Evolutionary conservation across 1,140 invertebrate species (phyloP).

Genomic region (Zaprionus taronus): DNA sequence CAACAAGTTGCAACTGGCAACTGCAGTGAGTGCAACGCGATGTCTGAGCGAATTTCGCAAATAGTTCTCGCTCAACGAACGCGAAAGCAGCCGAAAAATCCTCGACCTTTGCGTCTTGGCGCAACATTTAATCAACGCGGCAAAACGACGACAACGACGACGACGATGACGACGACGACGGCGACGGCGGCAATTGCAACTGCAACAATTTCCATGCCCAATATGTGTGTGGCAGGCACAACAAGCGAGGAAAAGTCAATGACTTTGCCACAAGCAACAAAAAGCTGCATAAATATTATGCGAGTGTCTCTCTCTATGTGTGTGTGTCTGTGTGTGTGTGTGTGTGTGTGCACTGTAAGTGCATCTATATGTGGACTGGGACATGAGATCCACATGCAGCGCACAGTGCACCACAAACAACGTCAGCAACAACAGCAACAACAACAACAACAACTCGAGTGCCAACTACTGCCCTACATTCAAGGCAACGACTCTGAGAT

Average conservation of each 20-base stretch:
- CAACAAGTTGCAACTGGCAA: background rate
- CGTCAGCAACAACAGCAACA: slow-evolving; percentile 37
- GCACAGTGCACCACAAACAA: slow-evolving; percentile 42
- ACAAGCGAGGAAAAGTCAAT: slow-evolving; percentile 43
- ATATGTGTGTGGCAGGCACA: slow-evolving; percentile 38
- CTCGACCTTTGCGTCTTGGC: slow-evolving; percentile 49
- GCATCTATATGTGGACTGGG: slow-evolving; percentile 57
- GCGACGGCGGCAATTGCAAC: slow-evolving; percentile 12
- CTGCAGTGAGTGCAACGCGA: background rate
- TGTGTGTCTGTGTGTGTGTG: slow-evolving; percentile 43
- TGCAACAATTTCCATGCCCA: slow-evolving; percentile 46
- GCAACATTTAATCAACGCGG: slow-evolving; percentile 47
- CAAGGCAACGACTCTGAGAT: slow-evolving; percentile 80
- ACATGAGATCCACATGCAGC: slow-evolving; percentile 55
- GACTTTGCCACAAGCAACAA: slow-evolving; percentile 47
- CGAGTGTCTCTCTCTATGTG: slow-evolving; percentile 13
- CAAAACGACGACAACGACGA: background rate
- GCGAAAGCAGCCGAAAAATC: slow-evolving; percentile 36
- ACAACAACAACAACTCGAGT: slow-evolving; percentile 56
- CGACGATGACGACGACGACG: slow-evolving; percentile 6
- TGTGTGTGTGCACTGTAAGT: slow-evolving; percentile 27
- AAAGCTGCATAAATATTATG: slow-evolving; percentile 32
- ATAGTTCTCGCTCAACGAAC: background rate
- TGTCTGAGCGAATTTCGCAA: background rate
- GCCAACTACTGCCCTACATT: slow-evolving; percentile 81